phyloP scores from a whole-genome alignment of 2,797 vertebrate species.

The Falco columbarius region DNA sequence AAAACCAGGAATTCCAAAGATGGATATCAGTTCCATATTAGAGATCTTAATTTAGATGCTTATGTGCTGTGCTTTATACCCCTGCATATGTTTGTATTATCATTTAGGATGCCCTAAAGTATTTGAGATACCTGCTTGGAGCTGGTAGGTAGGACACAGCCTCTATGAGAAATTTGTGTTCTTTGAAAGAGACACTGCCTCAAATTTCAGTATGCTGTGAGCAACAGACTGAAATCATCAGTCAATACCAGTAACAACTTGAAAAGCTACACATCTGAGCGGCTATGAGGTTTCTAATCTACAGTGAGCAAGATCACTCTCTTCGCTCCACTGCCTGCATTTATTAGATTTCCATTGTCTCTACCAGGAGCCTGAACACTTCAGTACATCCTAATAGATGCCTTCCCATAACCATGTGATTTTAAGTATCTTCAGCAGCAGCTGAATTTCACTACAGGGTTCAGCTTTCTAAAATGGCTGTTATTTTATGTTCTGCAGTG shows the following conservation, averaged over 20 bases:
- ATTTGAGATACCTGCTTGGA: background rate
- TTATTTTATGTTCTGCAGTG: background rate
- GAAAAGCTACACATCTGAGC: background rate
- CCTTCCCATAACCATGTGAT: background rate
- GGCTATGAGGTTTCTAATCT: background rate
- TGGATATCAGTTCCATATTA: background rate
- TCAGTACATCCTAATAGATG: background rate
- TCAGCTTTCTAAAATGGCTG: background rate
- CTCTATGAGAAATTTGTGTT: background rate
- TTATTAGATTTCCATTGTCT: background rate
- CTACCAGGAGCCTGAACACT: background rate
- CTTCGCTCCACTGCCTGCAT: background rate
- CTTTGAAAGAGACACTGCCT: background rate
- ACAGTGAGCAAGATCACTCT: background rate
- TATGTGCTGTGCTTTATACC: background rate
- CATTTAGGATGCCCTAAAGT: background rate
- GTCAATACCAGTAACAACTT: background rate
- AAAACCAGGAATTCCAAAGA: background rate
- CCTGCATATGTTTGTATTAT: background rate
- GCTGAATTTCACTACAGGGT: background rate
- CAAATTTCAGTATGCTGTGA: background rate
- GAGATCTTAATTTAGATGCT: background rate
- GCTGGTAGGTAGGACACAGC: background rate
- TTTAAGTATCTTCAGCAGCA: background rate
- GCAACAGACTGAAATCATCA: background rate